Base-by-base conservation (phyloP, 2,888 invertebrate genomes). In the Caenorhabditis zanzibari region DNA sequence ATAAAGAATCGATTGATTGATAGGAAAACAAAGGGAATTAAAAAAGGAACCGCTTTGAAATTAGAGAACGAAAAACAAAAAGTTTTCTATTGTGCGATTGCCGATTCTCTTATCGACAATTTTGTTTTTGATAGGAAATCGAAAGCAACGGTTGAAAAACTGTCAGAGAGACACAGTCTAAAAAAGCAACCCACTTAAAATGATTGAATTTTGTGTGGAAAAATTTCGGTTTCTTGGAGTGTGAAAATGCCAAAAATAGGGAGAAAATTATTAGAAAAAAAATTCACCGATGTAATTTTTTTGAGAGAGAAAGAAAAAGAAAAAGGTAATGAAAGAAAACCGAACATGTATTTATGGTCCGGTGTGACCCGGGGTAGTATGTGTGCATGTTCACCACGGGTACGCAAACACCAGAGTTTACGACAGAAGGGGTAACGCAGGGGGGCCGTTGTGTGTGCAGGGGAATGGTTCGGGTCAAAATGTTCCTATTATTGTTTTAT, bases 371-470 rank as follows among this genome's bases (percentile, higher is more conserved):
- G 2, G 32, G 32, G 4, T 32, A 32, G 32, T 32, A 7, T 32
- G 32, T 32, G 38, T 38, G 38, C 38, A 12, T 38, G 12, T 12
- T 10, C 38, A 38, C 38, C 12, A 32, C 32, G 12, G 26, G 19
- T 47, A 32, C 12, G 52, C 52, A 38, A 35, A 52, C 73, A 63
- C 38, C 52, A 2, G n/a, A 73, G 24, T 52, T 24, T 38, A 73
- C 73, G 73, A 73, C 73, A 73, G 1, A 24, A 35, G 1, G 5
- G 14, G 35, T 32, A 32, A 32, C 32, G 5, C 32, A 4, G 32
- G 4, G 5, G 12, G 38, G 12, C 12, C 38, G 2, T 12, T 38
- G 38, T 38, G 38, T 38, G 38, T 38, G 12, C 10, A 12, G 10
- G 12, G 2, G 38, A 38, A 12, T 32, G 32, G 32, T 32, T 7